A percentile compares a stretch with the other conserved stretches of the same genome.
Evolutionary conservation across 2,888 invertebrate genomes (phyloP).

Genomic region (Drosophila niveifrons): DNA sequence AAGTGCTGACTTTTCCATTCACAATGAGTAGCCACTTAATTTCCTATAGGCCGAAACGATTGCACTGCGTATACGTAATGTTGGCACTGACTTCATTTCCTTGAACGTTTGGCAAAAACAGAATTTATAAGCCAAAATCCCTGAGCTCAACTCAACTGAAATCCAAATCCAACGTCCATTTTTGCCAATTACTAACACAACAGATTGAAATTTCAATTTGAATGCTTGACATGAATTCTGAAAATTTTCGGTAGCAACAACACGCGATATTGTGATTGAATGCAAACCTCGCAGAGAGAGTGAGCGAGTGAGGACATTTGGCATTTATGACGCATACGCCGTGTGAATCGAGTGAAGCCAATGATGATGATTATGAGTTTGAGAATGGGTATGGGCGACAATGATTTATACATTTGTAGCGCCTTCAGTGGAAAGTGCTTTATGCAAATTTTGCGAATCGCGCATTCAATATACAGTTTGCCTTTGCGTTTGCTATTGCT

Average conservation of each 20-base stretch:
- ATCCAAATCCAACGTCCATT: slow-evolving; percentile 39
- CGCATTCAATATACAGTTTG: slow-evolving; percentile 61
- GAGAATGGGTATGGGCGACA: slow-evolving; percentile 23
- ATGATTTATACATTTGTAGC: slow-evolving; percentile 70
- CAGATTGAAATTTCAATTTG: slow-evolving; percentile 53
- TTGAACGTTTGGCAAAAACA: slow-evolving; percentile 47
- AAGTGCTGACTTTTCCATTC: slow-evolving; percentile 21
- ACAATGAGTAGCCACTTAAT: slow-evolving; percentile 62
- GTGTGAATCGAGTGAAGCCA: slow-evolving; percentile 25
- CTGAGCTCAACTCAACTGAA: slow-evolving; percentile 8
- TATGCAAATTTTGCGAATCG: slow-evolving; percentile 66
- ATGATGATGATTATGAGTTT: slow-evolving; percentile 25
- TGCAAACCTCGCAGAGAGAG: neutral
- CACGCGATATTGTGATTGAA: slow-evolving; percentile 44
- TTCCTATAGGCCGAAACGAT: slow-evolving; percentile 47
- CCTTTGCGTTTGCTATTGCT: neutral
- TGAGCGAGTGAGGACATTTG: slow-evolving; percentile 19
- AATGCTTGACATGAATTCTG: slow-evolving; percentile 30
- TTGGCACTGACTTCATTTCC: slow-evolving; percentile 58
- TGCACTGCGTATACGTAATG: slow-evolving; percentile 56
- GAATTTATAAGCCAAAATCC: slow-evolving; percentile 50
- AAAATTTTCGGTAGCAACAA: slow-evolving; percentile 15
- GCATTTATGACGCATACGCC: slow-evolving; percentile 44
- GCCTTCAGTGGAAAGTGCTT: slow-evolving; percentile 59
- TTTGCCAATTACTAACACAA: slow-evolving; percentile 54